Evolutionary conservation across 2,888 invertebrate genomes (phyloP).

Genomic region (Agonopterix subpropinquella): DNA sequence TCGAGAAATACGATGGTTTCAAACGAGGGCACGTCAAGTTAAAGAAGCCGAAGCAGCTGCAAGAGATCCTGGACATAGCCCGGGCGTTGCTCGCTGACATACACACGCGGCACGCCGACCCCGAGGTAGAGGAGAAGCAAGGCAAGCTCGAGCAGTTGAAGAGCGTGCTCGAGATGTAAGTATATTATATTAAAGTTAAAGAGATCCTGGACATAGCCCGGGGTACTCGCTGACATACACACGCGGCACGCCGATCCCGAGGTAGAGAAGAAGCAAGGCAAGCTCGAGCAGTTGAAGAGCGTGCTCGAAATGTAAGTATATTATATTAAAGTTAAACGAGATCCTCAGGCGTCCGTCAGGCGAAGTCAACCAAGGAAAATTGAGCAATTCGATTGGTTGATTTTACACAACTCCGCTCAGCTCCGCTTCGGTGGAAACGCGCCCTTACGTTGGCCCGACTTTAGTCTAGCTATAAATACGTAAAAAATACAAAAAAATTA

Average conservation of each 20-base stretch:
- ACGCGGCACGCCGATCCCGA: conserved; percentile 92
- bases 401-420: too few relatives aligned
- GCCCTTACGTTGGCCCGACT: too few relatives aligned
- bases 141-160: conserved; percentile 98
- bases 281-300: conserved; percentile 97
- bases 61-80: conserved; percentile 98
- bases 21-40: conserved; percentile 97
- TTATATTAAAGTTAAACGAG: too few relatives aligned
- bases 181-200: conserved; percentile 43
- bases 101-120: conserved; percentile 90
- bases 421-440: too few relatives aligned
- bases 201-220: conserved; percentile 98
- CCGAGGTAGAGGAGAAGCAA: conserved; percentile 97
- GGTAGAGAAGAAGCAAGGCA: conserved; percentile 97
- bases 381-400: too few relatives aligned
- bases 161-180: conserved; percentile 99
- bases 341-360: too few relatives aligned
- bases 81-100: conserved; percentile 92
- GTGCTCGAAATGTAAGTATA: conserved; percentile 95
- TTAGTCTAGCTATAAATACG: too few relatives aligned
- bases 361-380: too few relatives aligned
- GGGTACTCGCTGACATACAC: conserved; percentile 92
- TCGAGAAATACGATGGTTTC: conserved; percentile 97
- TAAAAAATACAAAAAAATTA: too few relatives aligned
- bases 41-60: conserved; percentile 97